Evolutionary conservation across 2,113 vertebrate species (phyloP).

Genomic region (Ellobius talpinus): DNA sequence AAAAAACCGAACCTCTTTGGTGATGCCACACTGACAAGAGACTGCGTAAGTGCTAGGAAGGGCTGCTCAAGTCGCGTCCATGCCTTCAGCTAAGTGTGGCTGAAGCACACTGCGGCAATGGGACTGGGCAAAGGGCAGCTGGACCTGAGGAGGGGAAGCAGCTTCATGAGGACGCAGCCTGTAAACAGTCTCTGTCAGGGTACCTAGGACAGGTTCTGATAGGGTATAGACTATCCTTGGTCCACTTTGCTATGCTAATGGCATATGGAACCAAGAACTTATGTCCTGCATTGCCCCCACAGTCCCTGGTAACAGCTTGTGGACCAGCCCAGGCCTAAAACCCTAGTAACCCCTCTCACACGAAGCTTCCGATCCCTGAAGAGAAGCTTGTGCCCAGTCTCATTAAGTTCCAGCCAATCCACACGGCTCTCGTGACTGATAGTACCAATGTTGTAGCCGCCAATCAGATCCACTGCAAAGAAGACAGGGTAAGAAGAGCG

Average conservation of each 20-base stretch:
- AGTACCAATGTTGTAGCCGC: constrained; percentile 91
- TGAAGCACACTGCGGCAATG: neutral
- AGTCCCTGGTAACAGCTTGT: neutral
- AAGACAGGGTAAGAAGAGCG: neutral
- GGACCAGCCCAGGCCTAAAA: neutral
- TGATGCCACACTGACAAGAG: neutral
- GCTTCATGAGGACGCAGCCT: neutral
- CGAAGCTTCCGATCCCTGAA: constrained; percentile 97
- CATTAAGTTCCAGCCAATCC: constrained; percentile 98
- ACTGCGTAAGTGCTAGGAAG: neutral
- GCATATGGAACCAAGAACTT: neutral
- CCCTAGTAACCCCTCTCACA: constrained; percentile 86
- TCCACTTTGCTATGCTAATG: neutral
- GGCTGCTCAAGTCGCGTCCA: neutral
- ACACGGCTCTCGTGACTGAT: constrained; percentile 95
- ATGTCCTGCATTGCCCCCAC: neutral
- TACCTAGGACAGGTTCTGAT: neutral
- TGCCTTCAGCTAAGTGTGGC: neutral
- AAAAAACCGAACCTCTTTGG: neutral
- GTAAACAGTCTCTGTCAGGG: neutral
- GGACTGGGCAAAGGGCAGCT: neutral
- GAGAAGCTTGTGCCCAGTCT: constrained; percentile 96
- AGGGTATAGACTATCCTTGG: neutral
- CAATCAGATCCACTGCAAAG: constrained; percentile 92
- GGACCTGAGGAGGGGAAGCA: neutral